A percentile compares a stretch with the other conserved stretches of the same genome.
Conservation (phyloP, 1,140 invertebrate species). For the Lepidurus packardi region DNA sequence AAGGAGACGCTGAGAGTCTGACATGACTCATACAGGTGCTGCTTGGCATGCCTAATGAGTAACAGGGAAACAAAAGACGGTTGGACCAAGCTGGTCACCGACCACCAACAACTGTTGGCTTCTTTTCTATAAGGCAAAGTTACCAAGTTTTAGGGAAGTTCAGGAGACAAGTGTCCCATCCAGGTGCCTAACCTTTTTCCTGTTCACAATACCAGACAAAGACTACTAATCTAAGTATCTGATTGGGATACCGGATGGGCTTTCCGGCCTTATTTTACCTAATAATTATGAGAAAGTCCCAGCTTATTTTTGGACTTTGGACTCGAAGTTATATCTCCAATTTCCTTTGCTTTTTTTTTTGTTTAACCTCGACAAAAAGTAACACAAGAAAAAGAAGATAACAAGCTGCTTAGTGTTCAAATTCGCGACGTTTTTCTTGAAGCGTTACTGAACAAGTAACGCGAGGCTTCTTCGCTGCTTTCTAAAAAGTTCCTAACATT, state of each 20-base stretch:
- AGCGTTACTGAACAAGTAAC: too few species aligned
- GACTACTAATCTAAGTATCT: neutral
- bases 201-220: neutral
- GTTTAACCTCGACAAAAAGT: too few species aligned
- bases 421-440: too few species aligned
- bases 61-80: constrained; percentile 8
- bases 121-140: neutral
- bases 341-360: too few species aligned
- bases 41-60: constrained; percentile 17
- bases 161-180: neutral
- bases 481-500: too few species aligned
- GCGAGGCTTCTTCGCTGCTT: too few species aligned
- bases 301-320: too few species aligned
- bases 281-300: too few species aligned
- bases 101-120: neutral
- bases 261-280: neutral
- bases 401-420: too few species aligned
- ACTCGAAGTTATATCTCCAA: too few species aligned
- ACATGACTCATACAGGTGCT: constrained; percentile 21
- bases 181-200: neutral
- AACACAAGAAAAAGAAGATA: too few species aligned
- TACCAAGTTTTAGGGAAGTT: neutral
- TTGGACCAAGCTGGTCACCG: neutral
- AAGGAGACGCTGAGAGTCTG: neutral
- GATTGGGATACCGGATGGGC: neutral